Evolutionary conservation across 2,888 invertebrate species (phyloP).

Genomic region (Sthenelais limicola): DNA sequence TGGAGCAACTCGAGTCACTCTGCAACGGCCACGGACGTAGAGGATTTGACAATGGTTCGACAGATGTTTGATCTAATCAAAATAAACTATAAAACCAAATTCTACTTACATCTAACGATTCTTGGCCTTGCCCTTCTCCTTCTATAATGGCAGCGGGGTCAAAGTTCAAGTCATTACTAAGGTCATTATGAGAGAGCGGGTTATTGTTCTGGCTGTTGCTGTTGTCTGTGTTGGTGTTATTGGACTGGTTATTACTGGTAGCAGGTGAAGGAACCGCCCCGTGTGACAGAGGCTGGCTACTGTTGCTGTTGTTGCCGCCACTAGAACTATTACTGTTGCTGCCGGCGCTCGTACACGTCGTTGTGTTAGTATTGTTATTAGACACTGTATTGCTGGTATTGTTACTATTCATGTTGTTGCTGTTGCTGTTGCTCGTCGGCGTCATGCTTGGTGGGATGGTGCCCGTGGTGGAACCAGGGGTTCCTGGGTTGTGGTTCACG

Average conservation of each 20-base stretch:
- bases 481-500: conserved; percentile 31
- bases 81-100: too few relatives aligned
- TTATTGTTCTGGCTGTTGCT: conserved; percentile 6
- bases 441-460: conserved; percentile 33
- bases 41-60: too few relatives aligned
- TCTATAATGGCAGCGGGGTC: conserved; percentile 94
- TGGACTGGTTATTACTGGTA: conserved; percentile 26
- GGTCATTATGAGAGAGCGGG: conserved; percentile 34
- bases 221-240: conserved; percentile 29
- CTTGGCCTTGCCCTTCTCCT: conserved; percentile 87
- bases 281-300: conserved; percentile 46
- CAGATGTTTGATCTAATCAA: too few relatives aligned
- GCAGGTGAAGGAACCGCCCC: conserved; percentile 41
- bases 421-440: conserved; percentile 21
- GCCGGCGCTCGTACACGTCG: too few relatives aligned
- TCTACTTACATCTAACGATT: conserved; percentile 91
- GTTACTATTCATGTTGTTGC: conserved; percentile 29
- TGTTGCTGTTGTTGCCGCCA: conserved; percentile 3
- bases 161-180: conserved; percentile 74
- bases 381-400: conserved; percentile 7
- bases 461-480: conserved; percentile 33
- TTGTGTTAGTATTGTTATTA: too few relatives aligned
- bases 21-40: too few relatives aligned
- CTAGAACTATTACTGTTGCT: not conserved
- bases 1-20: too few relatives aligned